Base-by-base conservation (phyloP, 2,113 vertebrate genomes). In the Corynorhinus townsendii region DNA sequence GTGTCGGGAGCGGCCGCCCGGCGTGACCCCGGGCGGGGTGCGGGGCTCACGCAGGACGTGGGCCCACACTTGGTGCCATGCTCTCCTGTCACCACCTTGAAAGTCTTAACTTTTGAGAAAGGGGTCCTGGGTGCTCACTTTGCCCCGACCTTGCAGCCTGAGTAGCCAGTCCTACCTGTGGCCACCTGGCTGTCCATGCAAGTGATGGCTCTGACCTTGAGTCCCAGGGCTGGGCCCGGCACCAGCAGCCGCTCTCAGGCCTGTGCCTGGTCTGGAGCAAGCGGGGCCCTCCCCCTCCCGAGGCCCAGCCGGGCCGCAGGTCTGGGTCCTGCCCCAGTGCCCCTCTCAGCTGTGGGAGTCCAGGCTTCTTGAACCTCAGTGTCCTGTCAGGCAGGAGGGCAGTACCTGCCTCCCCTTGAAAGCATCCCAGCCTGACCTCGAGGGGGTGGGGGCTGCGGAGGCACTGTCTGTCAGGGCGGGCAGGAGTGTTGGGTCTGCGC, bases 131-230 rank as follows among this genome's bases (percentile, higher is more conserved):
- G 7, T 3, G 33, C 16, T 10, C 12, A 0, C 10, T 2, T 3
- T 3, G 11, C 33, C 4, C n/a, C 4, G 22, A 14, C 45, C 38
- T n/a, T 3, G 19, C n/a, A 1, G n/a, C 7, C 1, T 3, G 2
- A 2, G 54, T 4, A 3, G 47, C 68, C 11, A 0, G 19, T 3
- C 4, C 49, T 24, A 10, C 35, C 71, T 11, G 11, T 0, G 15
- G 38, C 17, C 19, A 4, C 43, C 20, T 0, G 19, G 59, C 52
- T 40, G 11, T 4, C 69, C 35, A 30, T 38, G 5, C 22, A 3
- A 17, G 35, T 5, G 2, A 10, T 1, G 17, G 62, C 80, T 17
- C 28, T 33, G 47, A 71, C 47, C 49, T 69, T 40, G 15, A 0
- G 8, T 9, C 59, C 71, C 0, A 9, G 69, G 54, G 45, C 68